A percentile compares a stretch with the other conserved stretches of the same genome.
Evolutionary conservation across 92 coral and sea anemone genomes (phyloP).

Genomic region (Pocillopora grandis): DNA sequence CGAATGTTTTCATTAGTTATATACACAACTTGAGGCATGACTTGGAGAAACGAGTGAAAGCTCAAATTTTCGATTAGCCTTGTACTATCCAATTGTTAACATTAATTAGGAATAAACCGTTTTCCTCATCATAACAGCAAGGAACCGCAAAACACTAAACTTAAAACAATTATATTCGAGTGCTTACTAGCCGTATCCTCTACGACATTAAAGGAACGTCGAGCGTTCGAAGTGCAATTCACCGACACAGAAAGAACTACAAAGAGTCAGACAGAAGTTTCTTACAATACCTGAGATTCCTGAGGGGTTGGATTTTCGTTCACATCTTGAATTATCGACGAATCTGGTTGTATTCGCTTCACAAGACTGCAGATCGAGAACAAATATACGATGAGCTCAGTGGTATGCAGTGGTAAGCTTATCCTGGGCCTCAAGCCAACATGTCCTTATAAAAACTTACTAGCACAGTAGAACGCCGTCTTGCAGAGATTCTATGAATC

Average conservation of each 20-base stretch:
- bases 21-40: background rate
- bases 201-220: background rate
- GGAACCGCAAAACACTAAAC: slow-evolving; percentile 7
- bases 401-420: background rate
- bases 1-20: background rate
- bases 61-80: background rate
- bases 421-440: slow-evolving; percentile 17
- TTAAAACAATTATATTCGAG: background rate
- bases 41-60: slow-evolving; percentile 2
- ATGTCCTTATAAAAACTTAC: slow-evolving; percentile 38
- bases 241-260: background rate
- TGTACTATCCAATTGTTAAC: background rate
- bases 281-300: slow-evolving; percentile 55
- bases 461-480: slow-evolving; percentile 66
- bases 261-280: background rate
- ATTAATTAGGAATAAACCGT: background rate
- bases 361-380: slow-evolving; percentile 54
- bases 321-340: slow-evolving; percentile 62
- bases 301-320: slow-evolving; percentile 60
- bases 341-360: slow-evolving; percentile 65
- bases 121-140: background rate
- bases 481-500: slow-evolving; percentile 59
- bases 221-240: slow-evolving; percentile 7
- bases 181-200: background rate
- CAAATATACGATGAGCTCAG: slow-evolving; percentile 2